Evolutionary conservation across 2,797 vertebrate species (phyloP).

Genomic region (Onychomys arenicola): DNA sequence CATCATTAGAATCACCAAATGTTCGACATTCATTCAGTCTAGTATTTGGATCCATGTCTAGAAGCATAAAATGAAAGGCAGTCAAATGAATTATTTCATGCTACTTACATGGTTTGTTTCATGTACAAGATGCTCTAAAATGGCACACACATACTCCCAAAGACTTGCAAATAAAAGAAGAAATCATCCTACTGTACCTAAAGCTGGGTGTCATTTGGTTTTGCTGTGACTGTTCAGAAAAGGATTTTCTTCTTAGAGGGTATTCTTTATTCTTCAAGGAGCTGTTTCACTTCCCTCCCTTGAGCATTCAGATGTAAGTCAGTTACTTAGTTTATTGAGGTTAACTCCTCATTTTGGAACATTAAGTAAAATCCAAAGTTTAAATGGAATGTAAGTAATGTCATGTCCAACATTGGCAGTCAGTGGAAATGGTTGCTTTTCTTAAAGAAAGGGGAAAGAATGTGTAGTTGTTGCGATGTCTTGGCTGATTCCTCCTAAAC

Average conservation of each 20-base stretch:
- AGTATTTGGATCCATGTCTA: background rate
- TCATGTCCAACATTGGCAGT: background rate
- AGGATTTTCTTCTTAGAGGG: background rate
- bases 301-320: background rate
- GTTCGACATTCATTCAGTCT: background rate
- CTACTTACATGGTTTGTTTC: background rate
- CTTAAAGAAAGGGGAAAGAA: background rate
- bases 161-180: background rate
- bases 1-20: background rate
- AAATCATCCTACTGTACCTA: background rate
- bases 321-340: background rate
- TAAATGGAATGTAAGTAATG: background rate
- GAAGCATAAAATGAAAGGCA: background rate
- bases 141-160: background rate
- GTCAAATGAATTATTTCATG: background rate
- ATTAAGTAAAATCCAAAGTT: background rate
- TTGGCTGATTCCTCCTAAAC: background rate
- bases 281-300: background rate
- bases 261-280: background rate
- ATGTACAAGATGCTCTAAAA: background rate
- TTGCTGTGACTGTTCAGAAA: background rate
- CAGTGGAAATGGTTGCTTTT: background rate
- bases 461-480: background rate
- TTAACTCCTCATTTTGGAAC: conserved; percentile 19
- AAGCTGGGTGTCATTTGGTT: background rate